Percentiles rank a stretch among this genome's conserved stretches.
Conservation (phyloP, 2,888 invertebrate genomes). For the Drosophila aldrichi region DNA sequence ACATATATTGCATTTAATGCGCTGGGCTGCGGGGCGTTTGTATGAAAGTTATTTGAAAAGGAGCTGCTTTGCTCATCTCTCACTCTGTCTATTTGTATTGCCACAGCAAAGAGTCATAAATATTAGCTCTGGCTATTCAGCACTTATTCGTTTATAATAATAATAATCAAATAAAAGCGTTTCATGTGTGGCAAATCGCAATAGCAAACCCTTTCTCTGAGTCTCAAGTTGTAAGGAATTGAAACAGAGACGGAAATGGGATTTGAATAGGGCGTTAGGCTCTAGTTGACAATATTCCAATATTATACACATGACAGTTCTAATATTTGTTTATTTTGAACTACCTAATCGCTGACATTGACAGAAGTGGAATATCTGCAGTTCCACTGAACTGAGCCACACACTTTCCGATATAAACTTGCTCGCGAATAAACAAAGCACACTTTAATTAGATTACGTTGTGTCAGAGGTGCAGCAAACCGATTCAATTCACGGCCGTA, state of each 20-base stretch:
- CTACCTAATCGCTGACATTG: neutral
- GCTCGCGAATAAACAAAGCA: neutral
- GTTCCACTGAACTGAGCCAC: neutral
- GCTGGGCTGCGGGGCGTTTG: no score
- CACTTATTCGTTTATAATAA: neutral
- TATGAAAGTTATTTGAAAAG: neutral
- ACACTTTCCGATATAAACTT: neutral
- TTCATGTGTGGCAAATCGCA: neutral
- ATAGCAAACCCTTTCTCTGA: neutral
- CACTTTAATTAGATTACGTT: constrained; percentile 27
- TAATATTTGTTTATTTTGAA: neutral
- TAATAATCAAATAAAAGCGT: neutral
- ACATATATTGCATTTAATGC: neutral
- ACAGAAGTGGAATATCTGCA: neutral
- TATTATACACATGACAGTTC: no score
- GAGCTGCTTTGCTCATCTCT: neutral
- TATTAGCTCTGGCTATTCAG: neutral
- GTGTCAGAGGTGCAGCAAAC: constrained; percentile 16
- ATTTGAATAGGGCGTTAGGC: neutral
- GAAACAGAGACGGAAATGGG: neutral
- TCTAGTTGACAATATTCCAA: neutral
- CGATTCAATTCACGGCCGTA: constrained; percentile 12
- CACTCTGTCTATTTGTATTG: neutral
- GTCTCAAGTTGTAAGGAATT: neutral
- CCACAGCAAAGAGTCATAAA: no score